Base-by-base conservation (phyloP, 2,888 invertebrate genomes). In the Arge pagana region DNA sequence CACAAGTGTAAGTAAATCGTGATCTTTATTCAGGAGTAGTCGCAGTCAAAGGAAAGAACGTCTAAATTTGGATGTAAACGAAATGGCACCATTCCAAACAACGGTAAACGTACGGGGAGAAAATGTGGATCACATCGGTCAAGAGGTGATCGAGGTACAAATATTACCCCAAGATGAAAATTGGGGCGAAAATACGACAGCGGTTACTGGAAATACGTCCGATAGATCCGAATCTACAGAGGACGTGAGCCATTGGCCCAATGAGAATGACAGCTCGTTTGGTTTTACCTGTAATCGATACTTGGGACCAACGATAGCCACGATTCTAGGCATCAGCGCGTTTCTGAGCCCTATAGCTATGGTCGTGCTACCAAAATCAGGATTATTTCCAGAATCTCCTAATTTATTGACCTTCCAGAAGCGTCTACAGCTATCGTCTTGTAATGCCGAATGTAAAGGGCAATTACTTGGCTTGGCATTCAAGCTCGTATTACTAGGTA, bases 141-240 rank as follows among this genome's bases (percentile, higher is more conserved):
- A 93, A 71, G 94, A 95, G 78, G 90, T 94, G 8, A 95, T 96
- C 41, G 96, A 96, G 80, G 96, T 96, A 28, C 96, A 96, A 80
- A 96, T 96, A 61, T 79, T 96, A 52, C 95, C 95, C 0, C 90
- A 96, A 79, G 97, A 97, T 78, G 97, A 97, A 70, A 96, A 96
- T 76, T 97, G 97, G 97, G 96, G 94, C n/a, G 97, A 97, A 77
- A 96, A 94, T 68, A 96, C 96, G 0, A 97, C 97, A 0, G 96
- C 96, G 1, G 89, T 97, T 24, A 97, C 97, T 0, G 96, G 96
- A 7, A 96, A 96, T 69, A 96, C 96, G 1, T 96, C 94, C 0
- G 97, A 96, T 72, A 93, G 94, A 65, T 96, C 94, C 3, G 91
- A 93, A 63, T 96, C 95, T 0, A 89, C 93, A 74, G 95, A 96